These are phyloP conservation scores for Eunapius fragilis DNA, from an alignment of 37 sponge, comb jelly and placozoan genomes.

Conservation along the genomic window DNA sequence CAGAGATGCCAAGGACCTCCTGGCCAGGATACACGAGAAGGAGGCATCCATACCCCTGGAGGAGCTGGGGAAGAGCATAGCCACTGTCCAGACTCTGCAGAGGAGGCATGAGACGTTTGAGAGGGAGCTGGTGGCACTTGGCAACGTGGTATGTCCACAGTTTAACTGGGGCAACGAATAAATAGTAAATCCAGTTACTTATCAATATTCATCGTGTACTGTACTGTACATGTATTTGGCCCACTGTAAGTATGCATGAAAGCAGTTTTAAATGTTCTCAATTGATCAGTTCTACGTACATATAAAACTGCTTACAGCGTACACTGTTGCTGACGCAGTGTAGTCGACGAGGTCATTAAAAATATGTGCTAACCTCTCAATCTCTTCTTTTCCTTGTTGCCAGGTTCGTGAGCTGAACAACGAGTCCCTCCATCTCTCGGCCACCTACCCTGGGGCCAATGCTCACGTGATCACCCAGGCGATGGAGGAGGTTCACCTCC, in stretches of 20 bases:
- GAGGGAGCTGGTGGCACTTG: slow-evolving; percentile 79
- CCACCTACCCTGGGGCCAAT: slow-evolving; percentile 79
- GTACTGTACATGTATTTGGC: no score
- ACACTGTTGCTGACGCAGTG: no score
- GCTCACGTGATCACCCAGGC: slow-evolving; percentile 55
- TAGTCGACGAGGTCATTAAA: neutral
- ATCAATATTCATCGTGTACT: no score
- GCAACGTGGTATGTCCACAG: slow-evolving; percentile 74
- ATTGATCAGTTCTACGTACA: no score
- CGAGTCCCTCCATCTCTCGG: slow-evolving; percentile 72
- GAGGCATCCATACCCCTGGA: slow-evolving; percentile 70
- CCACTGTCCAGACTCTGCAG: slow-evolving; percentile 77
- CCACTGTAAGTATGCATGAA: no score
- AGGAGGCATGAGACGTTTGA: slow-evolving; percentile 89
- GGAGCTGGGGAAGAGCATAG: slow-evolving; percentile 79
- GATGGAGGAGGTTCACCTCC: slow-evolving; percentile 68
- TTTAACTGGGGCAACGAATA: no score
- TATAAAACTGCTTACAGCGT: no score
- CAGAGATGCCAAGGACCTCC: slow-evolving; percentile 78
- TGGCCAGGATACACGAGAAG: slow-evolving; percentile 77
- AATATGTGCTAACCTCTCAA: neutral
- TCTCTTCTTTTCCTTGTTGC: neutral
- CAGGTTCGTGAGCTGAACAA: slow-evolving; percentile 75
- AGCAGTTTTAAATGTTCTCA: no score
- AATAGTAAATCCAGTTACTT: no score